phyloP scores from a whole-genome alignment of 92 coral and sea anemone genomes.

The Epizoanthus rinbou region DNA sequence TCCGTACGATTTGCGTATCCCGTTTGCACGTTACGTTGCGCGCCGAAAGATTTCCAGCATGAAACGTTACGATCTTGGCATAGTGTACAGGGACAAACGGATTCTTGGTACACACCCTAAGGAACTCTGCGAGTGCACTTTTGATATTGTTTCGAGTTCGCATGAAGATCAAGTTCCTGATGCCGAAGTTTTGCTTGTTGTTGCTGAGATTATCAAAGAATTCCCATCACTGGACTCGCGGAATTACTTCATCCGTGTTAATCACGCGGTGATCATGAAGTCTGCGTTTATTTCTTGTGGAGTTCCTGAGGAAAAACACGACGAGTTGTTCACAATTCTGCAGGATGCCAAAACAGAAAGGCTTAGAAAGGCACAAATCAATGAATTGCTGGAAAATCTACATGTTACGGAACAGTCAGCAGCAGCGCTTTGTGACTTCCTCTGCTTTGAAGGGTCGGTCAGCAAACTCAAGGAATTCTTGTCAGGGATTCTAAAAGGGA shows the following conservation, averaged over 20 bases:
- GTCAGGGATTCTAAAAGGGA: constrained; percentile 73
- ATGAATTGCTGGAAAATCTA: constrained; percentile 70
- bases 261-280: constrained; percentile 76
- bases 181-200: constrained; percentile 85
- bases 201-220: constrained; percentile 83
- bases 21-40: constrained; percentile 93
- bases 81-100: constrained; percentile 84
- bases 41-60: constrained; percentile 67
- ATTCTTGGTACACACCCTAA: constrained; percentile 89
- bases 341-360: constrained; percentile 78
- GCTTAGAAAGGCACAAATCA: constrained; percentile 70
- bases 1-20: constrained; percentile 86
- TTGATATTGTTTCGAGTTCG: constrained; percentile 87
- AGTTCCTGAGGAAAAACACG: constrained; percentile 76
- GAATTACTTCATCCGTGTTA: constrained; percentile 85
- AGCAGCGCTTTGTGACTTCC: constrained; percentile 65
- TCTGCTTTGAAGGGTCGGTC: constrained; percentile 83
- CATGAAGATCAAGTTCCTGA: constrained; percentile 86
- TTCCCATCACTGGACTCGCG: constrained; percentile 80
- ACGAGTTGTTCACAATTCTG: constrained; percentile 71
- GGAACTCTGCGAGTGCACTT: constrained; percentile 88
- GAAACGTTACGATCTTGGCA: constrained; percentile 88
- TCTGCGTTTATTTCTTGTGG: constrained; percentile 78
- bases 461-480: constrained; percentile 74
- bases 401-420: constrained; percentile 71